A percentile compares a stretch with the other conserved stretches of the same genome.
Evolutionary conservation across 2,888 invertebrate species (phyloP).

Genomic region (Drosophila testacea): DNA sequence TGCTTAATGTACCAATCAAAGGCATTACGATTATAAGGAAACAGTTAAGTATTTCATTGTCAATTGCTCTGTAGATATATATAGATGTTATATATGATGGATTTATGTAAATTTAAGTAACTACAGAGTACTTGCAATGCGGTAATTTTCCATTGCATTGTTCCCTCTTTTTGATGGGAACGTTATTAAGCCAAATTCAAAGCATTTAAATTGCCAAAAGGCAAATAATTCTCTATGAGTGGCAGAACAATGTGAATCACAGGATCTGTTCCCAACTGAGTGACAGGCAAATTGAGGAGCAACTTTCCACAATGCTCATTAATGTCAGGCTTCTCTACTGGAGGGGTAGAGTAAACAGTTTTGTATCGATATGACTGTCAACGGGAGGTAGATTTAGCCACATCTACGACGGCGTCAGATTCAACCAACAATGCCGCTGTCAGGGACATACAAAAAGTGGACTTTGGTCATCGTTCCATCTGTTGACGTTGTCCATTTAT

Average conservation of each 20-base stretch:
- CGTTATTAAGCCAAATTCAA: conserved; percentile 18
- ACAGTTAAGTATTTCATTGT: conserved; percentile 7
- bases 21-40: neutral
- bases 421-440: conserved; percentile 39
- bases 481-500: conserved; percentile 23
- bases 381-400: conserved; percentile 10
- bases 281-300: conserved; percentile 56
- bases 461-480: conserved; percentile 32
- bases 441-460: conserved; percentile 30
- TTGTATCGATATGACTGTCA: conserved; percentile 47
- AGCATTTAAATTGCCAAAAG: conserved; percentile 31
- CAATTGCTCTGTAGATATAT: neutral
- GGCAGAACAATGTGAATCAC: conserved; percentile 40
- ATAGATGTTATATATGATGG: neutral
- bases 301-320: conserved; percentile 65
- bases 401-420: neutral
- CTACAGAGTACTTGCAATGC: conserved; percentile 3
- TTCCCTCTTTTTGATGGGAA: neutral
- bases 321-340: conserved; percentile 46
- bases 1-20: conserved; percentile 34
- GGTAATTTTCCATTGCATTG: neutral
- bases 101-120: conserved; percentile 12
- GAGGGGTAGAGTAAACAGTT: neutral
- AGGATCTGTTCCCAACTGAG: conserved; percentile 28
- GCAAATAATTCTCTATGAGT: conserved; percentile 17